Evolutionary conservation across 2,888 invertebrate species (phyloP).

Genomic region (Euproctis similis): DNA sequence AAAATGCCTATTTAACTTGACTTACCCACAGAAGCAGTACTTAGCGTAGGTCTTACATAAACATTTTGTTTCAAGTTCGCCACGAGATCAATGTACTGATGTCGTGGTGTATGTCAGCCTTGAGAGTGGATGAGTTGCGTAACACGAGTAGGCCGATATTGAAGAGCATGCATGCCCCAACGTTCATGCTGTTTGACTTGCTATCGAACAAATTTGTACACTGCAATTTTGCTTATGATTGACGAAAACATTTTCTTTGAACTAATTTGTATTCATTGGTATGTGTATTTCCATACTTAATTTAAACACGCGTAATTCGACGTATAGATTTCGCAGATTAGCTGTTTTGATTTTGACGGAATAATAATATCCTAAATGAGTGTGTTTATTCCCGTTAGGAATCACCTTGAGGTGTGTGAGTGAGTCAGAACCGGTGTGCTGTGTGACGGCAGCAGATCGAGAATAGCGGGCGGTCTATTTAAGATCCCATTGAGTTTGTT

Average conservation of each 20-base stretch:
- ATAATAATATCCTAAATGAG: constrained; percentile 11
- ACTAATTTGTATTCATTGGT: constrained; percentile 22
- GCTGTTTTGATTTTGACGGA: background rate
- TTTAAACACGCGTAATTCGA: background rate
- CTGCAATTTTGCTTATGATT: too few relatives aligned
- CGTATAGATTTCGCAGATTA: too few relatives aligned
- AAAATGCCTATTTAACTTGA: too few relatives aligned
- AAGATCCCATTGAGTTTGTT: constrained; percentile 69
- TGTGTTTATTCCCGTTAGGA: constrained; percentile 30
- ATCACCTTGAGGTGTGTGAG: constrained; percentile 67
- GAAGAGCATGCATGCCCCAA: constrained; percentile 36
- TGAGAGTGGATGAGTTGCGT: constrained; percentile 35
- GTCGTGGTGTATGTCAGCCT: constrained; percentile 13
- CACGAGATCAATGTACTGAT: constrained; percentile 61
- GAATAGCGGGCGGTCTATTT: constrained; percentile 72
- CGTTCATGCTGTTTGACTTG: constrained; percentile 22
- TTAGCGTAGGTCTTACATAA: too few relatives aligned
- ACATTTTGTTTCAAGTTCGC: constrained; percentile 52
- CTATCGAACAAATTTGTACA: constrained; percentile 29
- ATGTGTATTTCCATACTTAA: constrained; percentile 12
- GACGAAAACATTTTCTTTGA: too few relatives aligned
- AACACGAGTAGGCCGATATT: constrained; percentile 41
- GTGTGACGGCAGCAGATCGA: constrained; percentile 64
- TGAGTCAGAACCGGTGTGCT: constrained; percentile 67
- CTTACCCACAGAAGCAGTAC: too few relatives aligned